Conservation (phyloP, 2,797 vertebrate genomes). For the Falco columbarius region DNA sequence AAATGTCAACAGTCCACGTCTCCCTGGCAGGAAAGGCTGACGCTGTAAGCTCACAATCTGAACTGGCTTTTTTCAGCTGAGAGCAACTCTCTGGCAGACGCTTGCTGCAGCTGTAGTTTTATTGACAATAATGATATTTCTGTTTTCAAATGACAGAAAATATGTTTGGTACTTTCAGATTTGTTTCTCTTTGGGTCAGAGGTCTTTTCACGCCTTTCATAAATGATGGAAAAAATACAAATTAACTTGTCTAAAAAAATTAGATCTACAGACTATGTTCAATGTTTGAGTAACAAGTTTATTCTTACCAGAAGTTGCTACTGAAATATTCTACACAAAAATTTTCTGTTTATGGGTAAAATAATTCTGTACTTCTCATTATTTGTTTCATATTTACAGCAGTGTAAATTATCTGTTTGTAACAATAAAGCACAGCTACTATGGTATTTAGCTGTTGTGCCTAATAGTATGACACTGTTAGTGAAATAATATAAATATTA, state of each 20-base stretch:
- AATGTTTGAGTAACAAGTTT: not conserved
- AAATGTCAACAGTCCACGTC: not conserved
- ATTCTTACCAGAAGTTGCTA: not conserved
- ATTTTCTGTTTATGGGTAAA: not conserved
- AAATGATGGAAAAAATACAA: not conserved
- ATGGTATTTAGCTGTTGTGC: not conserved
- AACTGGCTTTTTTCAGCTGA: not conserved
- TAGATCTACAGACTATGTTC: not conserved
- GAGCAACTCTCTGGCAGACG: not conserved
- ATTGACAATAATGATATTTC: constrained; percentile 36
- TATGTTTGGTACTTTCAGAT: constrained; percentile 15
- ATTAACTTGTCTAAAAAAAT: not conserved
- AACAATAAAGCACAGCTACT: not conserved
- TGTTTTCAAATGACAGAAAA: constrained; percentile 33
- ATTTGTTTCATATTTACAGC: constrained; percentile 8
- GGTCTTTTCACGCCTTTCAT: not conserved
- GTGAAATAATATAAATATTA: not conserved
- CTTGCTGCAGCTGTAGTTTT: not conserved
- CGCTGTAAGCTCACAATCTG: not conserved
- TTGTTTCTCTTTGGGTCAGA: constrained; percentile 5
- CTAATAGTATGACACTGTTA: not conserved
- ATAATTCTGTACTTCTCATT: not conserved
- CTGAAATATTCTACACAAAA: not conserved
- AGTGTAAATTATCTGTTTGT: not conserved
- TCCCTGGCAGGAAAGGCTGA: not conserved